Evolutionary conservation across 2,797 vertebrate species (phyloP), one percentile per base, ranked within the genome.

Genomic region (Pseudochromis fuscus): DNA sequence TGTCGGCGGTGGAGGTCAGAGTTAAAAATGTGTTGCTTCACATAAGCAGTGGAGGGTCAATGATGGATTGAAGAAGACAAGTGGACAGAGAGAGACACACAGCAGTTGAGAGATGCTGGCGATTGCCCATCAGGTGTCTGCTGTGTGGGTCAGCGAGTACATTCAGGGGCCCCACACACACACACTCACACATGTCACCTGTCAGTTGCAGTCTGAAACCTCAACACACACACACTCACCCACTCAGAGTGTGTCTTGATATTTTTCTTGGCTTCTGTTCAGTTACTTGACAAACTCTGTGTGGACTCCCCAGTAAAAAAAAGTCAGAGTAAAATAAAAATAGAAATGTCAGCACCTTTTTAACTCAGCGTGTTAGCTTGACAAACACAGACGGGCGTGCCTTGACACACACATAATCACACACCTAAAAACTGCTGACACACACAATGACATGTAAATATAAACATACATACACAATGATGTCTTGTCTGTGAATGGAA

Each of bases 31-130:
- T 42, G n/a, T 68, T 55, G 18, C 67, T 65, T 80, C 37, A 40
- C 37, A 56, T 71, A 68, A 77, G 48, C 7, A 18, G 72, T 19
- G 28, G 56, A 53, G 59, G 67, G 33, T 70, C 70, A 30, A 40
- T 83, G 87, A 87, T 69, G 71, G 83, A 91, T 84, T 10, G 70
- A 75, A 79, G 73, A 67, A 42, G 87, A 89, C 83, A 87, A 79
- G 83, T 27, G 53, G 59, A 58, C 63, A 66, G 46, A 73, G 51
- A 44, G 55, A n/a, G n/a, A n/a, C n/a, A 59, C 65, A 9, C 40
- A 56, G 75, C 37, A 25, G 73, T 40, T 68, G 55, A 83, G 72
- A 70, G 72, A 64, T 30, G 56, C 60, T 56, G 59, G 71, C 19
- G 21, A 77, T 79, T 79, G 72, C 75, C 78, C 77, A 52, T 80